Percentiles rank a stretch among this genome's conserved stretches.
phyloP scores from a whole-genome alignment of 2,888 invertebrate genomes.

The Drosophila macrospina region DNA sequence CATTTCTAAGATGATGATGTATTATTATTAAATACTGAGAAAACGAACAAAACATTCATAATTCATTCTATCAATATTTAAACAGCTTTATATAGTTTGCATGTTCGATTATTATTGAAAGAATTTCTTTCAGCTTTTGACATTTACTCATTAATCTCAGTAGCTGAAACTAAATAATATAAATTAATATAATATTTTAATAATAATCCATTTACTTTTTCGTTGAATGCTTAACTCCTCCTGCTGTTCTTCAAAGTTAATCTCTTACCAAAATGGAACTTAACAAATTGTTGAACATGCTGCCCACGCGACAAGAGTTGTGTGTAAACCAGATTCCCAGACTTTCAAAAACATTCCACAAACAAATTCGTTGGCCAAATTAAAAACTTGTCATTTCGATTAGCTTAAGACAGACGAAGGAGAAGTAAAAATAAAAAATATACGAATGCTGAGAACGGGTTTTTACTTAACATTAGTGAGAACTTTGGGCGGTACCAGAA shows the following conservation, averaged over 20 bases:
- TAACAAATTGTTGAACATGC: conserved; percentile 63
- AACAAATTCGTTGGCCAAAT: conserved; percentile 48
- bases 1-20: conserved; percentile 2
- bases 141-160: conserved; percentile 42
- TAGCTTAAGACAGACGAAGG: conserved; percentile 52
- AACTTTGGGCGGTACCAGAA: conserved; percentile 52
- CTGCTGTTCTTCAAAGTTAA: conserved; percentile 28
- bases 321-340: conserved; percentile 39
- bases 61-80: background rate
- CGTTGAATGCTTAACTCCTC: conserved; percentile 17
- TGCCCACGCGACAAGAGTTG: conserved; percentile 60
- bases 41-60: background rate
- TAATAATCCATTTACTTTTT: conserved; percentile 24
- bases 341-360: conserved; percentile 22
- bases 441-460: conserved; percentile 45
- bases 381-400: conserved; percentile 75
- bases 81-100: background rate
- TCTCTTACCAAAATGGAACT: conserved; percentile 45
- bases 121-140: conserved; percentile 29
- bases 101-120: background rate
- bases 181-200: conserved; percentile 7
- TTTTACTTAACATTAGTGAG: conserved; percentile 57
- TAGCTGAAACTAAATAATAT: conserved; percentile 27
- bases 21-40: background rate
- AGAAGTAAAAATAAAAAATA: conserved; percentile 24